Percentiles rank a stretch among this genome's conserved stretches.
Evolutionary conservation across 1,140 invertebrate genomes (phyloP).

Genomic region (Argopecten irradians): DNA sequence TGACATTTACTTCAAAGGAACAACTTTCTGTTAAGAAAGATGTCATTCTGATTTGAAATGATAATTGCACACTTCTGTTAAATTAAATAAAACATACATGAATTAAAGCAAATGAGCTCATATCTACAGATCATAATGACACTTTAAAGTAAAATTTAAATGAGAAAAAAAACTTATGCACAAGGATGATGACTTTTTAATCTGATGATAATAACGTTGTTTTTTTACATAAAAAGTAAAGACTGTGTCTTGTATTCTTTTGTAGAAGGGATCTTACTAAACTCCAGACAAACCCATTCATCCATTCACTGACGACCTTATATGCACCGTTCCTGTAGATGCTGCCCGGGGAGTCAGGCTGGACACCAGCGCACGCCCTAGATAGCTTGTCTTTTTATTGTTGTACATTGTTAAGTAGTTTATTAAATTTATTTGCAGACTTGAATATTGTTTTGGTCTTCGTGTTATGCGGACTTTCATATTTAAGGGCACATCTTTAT

Average conservation of each 20-base stretch:
- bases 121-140: too few relatives aligned
- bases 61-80: too few relatives aligned
- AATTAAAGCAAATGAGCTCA: too few relatives aligned
- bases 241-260: neutral
- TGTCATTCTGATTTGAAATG: too few relatives aligned
- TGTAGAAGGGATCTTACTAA: conserved; percentile 9
- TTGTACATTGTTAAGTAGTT: neutral
- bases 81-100: too few relatives aligned
- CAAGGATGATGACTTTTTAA: too few relatives aligned
- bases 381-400: neutral
- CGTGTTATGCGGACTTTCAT: neutral
- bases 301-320: neutral
- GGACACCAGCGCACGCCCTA: neutral
- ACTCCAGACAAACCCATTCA: neutral
- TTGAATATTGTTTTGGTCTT: neutral
- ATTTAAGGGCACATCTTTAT: neutral
- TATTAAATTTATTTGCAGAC: conserved; percentile 1
- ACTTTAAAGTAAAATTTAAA: too few relatives aligned
- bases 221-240: too few relatives aligned
- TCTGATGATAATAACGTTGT: too few relatives aligned
- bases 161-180: too few relatives aligned
- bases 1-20: too few relatives aligned
- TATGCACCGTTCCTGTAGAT: neutral
- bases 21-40: too few relatives aligned
- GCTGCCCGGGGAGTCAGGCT: neutral